These are phyloP conservation scores for Maylandia zebra DNA, from an alignment of 2,113 vertebrate genomes.

Conservation along the genomic window DNA sequence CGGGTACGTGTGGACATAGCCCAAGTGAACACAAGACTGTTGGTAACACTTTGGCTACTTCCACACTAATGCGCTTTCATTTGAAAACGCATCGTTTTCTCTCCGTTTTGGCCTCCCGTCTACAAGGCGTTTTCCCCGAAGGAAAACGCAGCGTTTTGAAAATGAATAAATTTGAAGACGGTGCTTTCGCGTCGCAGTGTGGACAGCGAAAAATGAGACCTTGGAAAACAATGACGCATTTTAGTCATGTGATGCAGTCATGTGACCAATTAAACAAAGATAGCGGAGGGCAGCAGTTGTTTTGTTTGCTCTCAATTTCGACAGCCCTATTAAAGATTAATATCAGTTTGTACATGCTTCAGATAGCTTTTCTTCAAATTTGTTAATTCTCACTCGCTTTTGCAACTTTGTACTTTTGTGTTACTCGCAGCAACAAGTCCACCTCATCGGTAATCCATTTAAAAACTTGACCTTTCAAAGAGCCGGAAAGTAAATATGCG, in stretches of 20 bases:
- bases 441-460: not conserved
- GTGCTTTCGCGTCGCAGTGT: not conserved
- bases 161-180: fast-evolving
- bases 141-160: not conserved
- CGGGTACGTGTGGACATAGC: no score
- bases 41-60: no score
- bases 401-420: not conserved
- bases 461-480: not conserved
- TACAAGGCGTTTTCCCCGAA: no score
- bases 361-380: not conserved
- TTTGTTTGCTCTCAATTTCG: not conserved
- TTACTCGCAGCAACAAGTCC: not conserved
- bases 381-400: not conserved
- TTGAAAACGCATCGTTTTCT: no score
- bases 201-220: not conserved
- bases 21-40: no score
- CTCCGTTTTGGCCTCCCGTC: not conserved
- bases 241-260: not conserved
- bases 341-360: not conserved
- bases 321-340: not conserved
- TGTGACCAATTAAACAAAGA: not conserved
- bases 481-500: not conserved
- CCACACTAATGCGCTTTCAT: no score
- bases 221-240: not conserved
- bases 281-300: not conserved